Conservation (phyloP, 2,888 invertebrate genomes). For the Tiliacea aurago region DNA sequence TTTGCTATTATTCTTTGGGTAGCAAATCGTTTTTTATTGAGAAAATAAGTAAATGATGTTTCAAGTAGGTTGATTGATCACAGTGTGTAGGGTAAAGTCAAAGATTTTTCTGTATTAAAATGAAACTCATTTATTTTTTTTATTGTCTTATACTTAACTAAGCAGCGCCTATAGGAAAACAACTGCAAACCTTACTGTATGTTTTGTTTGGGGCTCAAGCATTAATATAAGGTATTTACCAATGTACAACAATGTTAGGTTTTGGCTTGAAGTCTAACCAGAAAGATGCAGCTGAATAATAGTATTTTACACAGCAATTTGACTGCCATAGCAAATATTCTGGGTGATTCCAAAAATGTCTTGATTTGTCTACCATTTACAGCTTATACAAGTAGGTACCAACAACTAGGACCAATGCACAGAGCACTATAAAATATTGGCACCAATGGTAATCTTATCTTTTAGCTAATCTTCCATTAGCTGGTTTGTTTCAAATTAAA, state of each 20-base stretch:
- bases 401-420: not conserved
- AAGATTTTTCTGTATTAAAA: conserved; percentile 6
- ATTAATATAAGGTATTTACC: not conserved
- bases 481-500: not conserved
- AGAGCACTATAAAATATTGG: too few relatives aligned
- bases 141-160: conserved; percentile 44
- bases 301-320: not conserved
- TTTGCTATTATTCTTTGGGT: conserved; percentile 3
- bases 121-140: conserved; percentile 27
- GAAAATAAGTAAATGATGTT: not conserved
- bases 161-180: conserved; percentile 12
- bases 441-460: not conserved
- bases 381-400: not conserved
- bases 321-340: not conserved
- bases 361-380: not conserved
- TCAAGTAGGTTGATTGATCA: not conserved
- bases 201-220: not conserved
- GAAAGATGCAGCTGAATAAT: conserved; percentile 3
- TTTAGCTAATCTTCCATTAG: not conserved
- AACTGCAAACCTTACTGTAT: conserved; percentile 31
- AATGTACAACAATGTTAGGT: conserved; percentile 1
- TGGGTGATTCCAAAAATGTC: not conserved
- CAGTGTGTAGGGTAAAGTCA: not conserved
- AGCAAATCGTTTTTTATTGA: conserved; percentile 4
- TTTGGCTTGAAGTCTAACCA: not conserved